phyloP scores from a whole-genome alignment of 2,888 invertebrate genomes.

The Neoaliturus tenellus region DNA sequence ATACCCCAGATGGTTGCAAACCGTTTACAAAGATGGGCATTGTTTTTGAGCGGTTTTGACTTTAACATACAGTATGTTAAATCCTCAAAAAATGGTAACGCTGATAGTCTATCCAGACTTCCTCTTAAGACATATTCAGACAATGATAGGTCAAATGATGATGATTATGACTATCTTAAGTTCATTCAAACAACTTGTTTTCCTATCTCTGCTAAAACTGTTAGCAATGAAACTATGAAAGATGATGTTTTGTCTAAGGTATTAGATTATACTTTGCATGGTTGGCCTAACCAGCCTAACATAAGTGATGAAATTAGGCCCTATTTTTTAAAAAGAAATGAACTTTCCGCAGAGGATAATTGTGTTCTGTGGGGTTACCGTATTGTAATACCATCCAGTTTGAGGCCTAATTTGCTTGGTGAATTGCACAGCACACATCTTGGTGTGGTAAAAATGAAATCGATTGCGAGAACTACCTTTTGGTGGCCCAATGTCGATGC shows the following conservation, averaged over 20 bases:
- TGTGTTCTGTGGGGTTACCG: slow-evolving; percentile 40
- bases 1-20: not conserved
- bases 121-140: slow-evolving; percentile 1
- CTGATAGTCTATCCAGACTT: slow-evolving; percentile 43
- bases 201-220: not conserved
- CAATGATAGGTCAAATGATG: not conserved
- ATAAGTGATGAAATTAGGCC: not conserved
- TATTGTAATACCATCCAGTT: not conserved
- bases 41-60: slow-evolving; percentile 45
- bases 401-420: not conserved
- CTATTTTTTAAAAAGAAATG: not conserved
- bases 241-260: slow-evolving; percentile 27
- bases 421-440: slow-evolving; percentile 44
- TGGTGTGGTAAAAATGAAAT: slow-evolving; percentile 36
- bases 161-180: slow-evolving; percentile 7
- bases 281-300: slow-evolving; percentile 40
- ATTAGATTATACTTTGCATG: not conserved
- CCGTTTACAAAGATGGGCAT: slow-evolving; percentile 5
- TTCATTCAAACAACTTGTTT: slow-evolving; percentile 13
- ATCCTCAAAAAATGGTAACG: slow-evolving; percentile 20
- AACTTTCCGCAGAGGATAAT: slow-evolving; percentile 38
- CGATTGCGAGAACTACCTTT: slow-evolving; percentile 28
- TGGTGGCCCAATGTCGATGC: slow-evolving; percentile 48
- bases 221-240: not conserved
- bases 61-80: slow-evolving; percentile 46